These are phyloP conservation scores for Cnemophilus loriae DNA, from an alignment of 2,113 vertebrate genomes.

Conservation along the genomic window DNA sequence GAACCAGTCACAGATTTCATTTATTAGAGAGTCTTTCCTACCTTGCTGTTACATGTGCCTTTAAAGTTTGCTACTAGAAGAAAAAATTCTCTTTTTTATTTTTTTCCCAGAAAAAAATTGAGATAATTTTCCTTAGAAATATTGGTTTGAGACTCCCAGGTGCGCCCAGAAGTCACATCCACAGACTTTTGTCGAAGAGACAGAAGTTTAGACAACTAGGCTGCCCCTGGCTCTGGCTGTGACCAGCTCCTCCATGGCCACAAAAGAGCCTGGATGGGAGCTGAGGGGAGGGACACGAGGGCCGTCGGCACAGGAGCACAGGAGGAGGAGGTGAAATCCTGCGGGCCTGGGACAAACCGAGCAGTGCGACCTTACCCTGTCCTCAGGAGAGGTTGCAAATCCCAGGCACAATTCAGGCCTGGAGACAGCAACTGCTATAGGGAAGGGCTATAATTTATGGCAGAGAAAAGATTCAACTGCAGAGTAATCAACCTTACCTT, in stretches of 20 bases:
- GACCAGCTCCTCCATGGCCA: fast-evolving
- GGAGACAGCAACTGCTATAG: not conserved
- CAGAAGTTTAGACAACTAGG: not conserved
- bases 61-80: not conserved
- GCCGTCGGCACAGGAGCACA: not conserved
- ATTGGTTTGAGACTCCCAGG: not conserved
- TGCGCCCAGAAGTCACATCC: not conserved
- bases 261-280: fast-evolving
- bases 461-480: not conserved
- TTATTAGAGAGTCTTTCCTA: not conserved
- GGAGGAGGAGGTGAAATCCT: not conserved
- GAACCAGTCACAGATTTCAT: not conserved
- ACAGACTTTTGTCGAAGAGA: not conserved
- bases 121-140: not conserved
- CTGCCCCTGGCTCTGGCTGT: fast-evolving
- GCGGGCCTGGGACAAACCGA: fast-evolving
- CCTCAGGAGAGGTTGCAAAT: not conserved
- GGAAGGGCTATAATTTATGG: not conserved
- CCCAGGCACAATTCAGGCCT: not conserved
- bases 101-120: fast-evolving
- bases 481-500: not conserved
- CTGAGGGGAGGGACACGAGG: fast-evolving
- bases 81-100: fast-evolving
- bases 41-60: not conserved
- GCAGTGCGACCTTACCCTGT: fast-evolving